Evolutionary conservation across 2,797 vertebrate species (phyloP), one percentile per base, ranked within the genome.

Genomic region (Melanotaenia parkinsoni): DNA sequence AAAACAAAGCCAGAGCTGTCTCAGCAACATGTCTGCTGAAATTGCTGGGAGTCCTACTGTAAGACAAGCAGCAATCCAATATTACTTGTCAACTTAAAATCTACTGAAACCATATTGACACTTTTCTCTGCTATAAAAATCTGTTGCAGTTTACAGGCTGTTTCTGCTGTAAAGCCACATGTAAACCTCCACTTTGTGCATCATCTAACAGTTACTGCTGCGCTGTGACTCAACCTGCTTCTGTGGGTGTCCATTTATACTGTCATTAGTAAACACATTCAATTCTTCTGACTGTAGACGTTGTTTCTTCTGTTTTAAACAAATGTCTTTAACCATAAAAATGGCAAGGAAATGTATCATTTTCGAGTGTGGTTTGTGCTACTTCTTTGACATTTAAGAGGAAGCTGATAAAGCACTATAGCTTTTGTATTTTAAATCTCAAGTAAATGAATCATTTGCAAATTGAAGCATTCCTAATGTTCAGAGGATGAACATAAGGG

Each of bases 1-100:
- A 91, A 94, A 94, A 95, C 94, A 95, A 95, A 93, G 91, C 86
- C 75, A 22, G 88, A 90, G 92, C 94, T 94, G 93, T 94, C 94
- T 94, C 91, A 88, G 90, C 93, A 91, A 87, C 91, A 87, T 89
- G 91, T 92, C 91, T 91, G 87, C 89, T 86, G 80, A 90, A 92
- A 92, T 90, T 86, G 91, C 90, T 86, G 86, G 80, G 89, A 94
- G 91, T 93, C 83, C 87, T 90, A 88, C 87, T 90, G 89, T 91
- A 91, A 89, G 83, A 88, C 80, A 77, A 91, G 84, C 84, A 71
- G 83, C 76, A 85, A 86, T 92, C 89, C 83, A 84, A 74, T 84
- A 66, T 90, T 75, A 80, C 80, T 84, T 90, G 88, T 88, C 81
- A 89, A 81, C 63, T 79, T 85, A 81, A 89, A 88, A 83, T 73